Conservation (phyloP, 1,140 invertebrate genomes). For the Drosophila jambulina region DNA sequence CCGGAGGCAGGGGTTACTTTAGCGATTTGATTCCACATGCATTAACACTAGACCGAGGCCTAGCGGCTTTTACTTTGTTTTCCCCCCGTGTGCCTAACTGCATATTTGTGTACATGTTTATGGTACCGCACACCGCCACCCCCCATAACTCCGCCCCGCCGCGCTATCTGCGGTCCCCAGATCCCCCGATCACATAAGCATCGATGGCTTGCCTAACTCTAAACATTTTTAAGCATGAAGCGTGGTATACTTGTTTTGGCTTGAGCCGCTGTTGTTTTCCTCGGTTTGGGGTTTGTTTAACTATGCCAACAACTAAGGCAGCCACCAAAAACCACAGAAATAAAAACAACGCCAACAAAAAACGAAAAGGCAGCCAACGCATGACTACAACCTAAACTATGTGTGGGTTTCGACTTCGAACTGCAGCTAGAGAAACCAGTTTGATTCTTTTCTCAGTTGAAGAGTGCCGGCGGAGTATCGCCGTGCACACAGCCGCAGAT, state of each 20-base stretch:
- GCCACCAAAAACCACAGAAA: conserved; percentile 45
- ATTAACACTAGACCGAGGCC: conserved; percentile 63
- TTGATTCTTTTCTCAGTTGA: conserved; percentile 74
- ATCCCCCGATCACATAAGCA: conserved; percentile 65
- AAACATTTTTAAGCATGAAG: conserved; percentile 75
- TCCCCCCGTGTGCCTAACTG: conserved; percentile 51
- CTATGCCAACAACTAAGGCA: conserved; percentile 69
- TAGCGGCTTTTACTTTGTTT: conserved; percentile 80
- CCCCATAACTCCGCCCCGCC: not conserved
- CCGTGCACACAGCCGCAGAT: conserved; percentile 23
- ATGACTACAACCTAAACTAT: conserved; percentile 78
- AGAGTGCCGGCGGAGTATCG: conserved; percentile 24
- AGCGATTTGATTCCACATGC: conserved; percentile 45
- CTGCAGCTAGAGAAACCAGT: conserved; percentile 66
- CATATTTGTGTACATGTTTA: conserved; percentile 74
- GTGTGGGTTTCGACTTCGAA: conserved; percentile 68
- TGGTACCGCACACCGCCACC: conserved; percentile 25
- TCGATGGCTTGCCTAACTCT: conserved; percentile 74
- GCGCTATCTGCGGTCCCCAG: conserved; percentile 13
- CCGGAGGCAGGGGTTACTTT: conserved; percentile 11
- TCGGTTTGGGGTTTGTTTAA: conserved; percentile 53
- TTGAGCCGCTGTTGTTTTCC: conserved; percentile 26
- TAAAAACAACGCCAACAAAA: conserved; percentile 25
- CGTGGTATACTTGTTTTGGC: conserved; percentile 77
- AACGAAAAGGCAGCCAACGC: conserved; percentile 44